Percentiles rank a stretch among this genome's conserved stretches.
These are phyloP conservation scores for Meloidogyne hapla DNA, from an alignment of 1,140 invertebrate genomes.

Conservation along the genomic window DNA sequence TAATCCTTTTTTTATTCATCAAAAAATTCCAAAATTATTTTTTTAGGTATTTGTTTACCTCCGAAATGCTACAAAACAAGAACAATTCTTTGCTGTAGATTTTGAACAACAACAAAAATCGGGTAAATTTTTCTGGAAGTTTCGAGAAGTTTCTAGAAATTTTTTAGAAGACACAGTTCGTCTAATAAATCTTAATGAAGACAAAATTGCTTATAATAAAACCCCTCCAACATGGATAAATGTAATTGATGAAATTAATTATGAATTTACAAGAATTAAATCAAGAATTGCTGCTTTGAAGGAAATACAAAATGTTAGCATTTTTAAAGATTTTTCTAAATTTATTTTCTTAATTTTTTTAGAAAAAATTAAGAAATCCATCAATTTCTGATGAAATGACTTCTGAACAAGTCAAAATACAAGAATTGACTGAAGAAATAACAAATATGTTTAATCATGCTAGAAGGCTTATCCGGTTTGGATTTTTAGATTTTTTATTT, in stretches of 20 bases:
- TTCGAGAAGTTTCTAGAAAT: background rate
- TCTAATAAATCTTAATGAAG: slow-evolving; percentile 37
- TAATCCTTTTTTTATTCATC: no score
- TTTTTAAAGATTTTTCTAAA: background rate
- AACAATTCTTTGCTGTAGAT: slow-evolving; percentile 16
- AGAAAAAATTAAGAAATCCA: slow-evolving; percentile 44
- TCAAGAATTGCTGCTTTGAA: slow-evolving; percentile 29
- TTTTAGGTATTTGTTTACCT: slow-evolving; percentile 42
- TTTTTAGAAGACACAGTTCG: slow-evolving; percentile 40
- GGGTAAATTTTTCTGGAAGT: background rate
- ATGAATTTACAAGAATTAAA: slow-evolving; percentile 51
- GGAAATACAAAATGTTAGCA: slow-evolving; percentile 39
- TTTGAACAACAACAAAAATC: slow-evolving; percentile 1
- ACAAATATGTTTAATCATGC: slow-evolving; percentile 45
- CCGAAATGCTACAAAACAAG: slow-evolving; percentile 43
- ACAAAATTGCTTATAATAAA: slow-evolving; percentile 31
- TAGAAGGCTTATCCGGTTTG: slow-evolving; percentile 41
- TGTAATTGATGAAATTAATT: slow-evolving; percentile 50
- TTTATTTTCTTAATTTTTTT: background rate
- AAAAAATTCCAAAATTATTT: background rate
- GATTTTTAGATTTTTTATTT: background rate
- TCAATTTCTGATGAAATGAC: slow-evolving; percentile 45
- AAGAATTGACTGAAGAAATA: slow-evolving; percentile 50
- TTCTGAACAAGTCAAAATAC: slow-evolving; percentile 43
- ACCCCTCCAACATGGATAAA: slow-evolving; percentile 50